phyloP scores from a whole-genome alignment of 2,888 invertebrate genomes.

The Lomographa bimaculata region DNA sequence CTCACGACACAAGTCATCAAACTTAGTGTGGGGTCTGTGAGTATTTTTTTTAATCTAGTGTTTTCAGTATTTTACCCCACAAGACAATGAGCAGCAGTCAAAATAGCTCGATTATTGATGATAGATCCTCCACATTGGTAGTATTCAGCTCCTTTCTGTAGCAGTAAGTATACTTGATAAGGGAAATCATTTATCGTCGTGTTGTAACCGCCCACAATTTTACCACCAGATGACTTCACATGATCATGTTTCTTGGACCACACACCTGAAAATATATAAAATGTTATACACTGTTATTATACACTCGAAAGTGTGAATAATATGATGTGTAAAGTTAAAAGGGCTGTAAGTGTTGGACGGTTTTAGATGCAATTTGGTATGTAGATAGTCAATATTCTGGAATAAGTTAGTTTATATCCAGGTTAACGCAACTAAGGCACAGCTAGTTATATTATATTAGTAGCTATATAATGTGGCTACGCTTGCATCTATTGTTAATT shows the following conservation, averaged over 20 bases:
- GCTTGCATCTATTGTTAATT: too few species aligned
- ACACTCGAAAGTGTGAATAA: background rate
- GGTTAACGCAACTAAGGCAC: too few species aligned
- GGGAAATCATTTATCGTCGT: slow-evolving; percentile 61
- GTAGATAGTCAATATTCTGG: too few species aligned
- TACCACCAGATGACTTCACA: slow-evolving; percentile 35
- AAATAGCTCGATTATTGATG: slow-evolving; percentile 51
- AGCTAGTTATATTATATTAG: too few species aligned
- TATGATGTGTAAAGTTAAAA: too few species aligned
- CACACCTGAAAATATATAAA: slow-evolving; percentile 43
- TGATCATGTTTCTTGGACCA: slow-evolving; percentile 42
- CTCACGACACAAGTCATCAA: too few species aligned
- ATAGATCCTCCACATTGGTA: slow-evolving; percentile 77
- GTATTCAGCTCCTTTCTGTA: slow-evolving; percentile 45
- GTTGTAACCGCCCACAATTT: slow-evolving; percentile 70
- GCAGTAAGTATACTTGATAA: slow-evolving; percentile 65
- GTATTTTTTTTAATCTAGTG: too few species aligned
- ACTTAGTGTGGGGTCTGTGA: too few species aligned
- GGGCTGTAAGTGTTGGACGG: too few species aligned
- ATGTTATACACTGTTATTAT: slow-evolving; percentile 3
- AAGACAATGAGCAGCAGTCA: slow-evolving; percentile 79
- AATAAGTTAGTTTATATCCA: too few species aligned
- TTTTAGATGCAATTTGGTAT: too few species aligned
- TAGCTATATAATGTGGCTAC: too few species aligned
- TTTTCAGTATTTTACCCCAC: slow-evolving; percentile 58